Conservation (phyloP, 1,140 invertebrate species). For the Melanaphis sacchari region DNA sequence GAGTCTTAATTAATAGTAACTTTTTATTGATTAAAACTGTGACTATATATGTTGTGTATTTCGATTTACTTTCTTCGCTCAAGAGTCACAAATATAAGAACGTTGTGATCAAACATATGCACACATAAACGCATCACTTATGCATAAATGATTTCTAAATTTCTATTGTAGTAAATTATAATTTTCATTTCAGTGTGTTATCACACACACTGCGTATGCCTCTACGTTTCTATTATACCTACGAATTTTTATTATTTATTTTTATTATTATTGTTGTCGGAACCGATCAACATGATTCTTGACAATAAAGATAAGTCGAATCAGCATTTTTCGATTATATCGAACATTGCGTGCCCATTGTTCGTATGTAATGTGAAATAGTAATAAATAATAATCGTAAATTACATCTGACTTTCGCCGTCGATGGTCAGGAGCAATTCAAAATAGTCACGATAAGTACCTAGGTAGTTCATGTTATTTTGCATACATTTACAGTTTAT, state of each 20-base stretch:
- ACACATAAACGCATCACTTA: neutral
- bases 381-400: conserved; percentile 30
- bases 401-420: neutral
- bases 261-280: neutral
- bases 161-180: neutral
- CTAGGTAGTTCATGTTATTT: neutral
- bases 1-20: no score
- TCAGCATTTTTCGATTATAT: neutral
- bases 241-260: neutral
- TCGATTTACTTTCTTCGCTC: neutral
- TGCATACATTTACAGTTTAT: neutral
- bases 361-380: neutral
- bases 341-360: neutral
- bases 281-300: conserved; percentile 4
- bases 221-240: conserved; percentile 9
- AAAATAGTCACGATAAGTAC: neutral
- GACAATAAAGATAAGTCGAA: neutral
- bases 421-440: neutral
- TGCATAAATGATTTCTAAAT: neutral
- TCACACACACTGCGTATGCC: neutral
- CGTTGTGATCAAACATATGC: neutral
- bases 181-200: conserved; percentile 24
- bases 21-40: neutral
- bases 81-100: neutral
- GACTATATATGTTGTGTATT: neutral